Percentiles rank a stretch among this genome's conserved stretches.
Conservation (phyloP, 2,797 vertebrate genomes). For the Pithecia hirsuta region DNA sequence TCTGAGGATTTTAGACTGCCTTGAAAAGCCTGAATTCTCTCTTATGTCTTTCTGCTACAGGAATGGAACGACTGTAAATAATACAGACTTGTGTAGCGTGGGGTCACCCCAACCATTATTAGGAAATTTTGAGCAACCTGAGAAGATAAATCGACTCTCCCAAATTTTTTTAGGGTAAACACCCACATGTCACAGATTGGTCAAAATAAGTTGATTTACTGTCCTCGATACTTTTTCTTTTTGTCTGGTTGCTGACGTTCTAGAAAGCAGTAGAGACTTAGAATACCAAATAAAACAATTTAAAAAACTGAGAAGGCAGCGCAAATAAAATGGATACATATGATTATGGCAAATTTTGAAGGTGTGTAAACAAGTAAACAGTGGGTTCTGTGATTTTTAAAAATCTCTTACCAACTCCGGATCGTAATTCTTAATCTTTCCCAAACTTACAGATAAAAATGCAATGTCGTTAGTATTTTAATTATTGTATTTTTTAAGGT, state of each 20-base stretch:
- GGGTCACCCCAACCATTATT: fast-evolving
- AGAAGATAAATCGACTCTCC: background rate
- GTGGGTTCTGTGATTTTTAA: background rate
- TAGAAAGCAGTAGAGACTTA: background rate
- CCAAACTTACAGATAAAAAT: background rate
- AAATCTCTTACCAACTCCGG: background rate
- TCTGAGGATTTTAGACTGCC: background rate
- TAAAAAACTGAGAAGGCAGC: background rate
- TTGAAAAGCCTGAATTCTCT: background rate
- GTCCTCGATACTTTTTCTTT: too few relatives aligned
- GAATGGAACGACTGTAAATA: background rate
- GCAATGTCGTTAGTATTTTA: background rate
- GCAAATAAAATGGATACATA: background rate
- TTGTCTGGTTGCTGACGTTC: background rate
- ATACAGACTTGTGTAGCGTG: fast-evolving
- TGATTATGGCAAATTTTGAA: background rate
- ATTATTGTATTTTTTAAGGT: background rate
- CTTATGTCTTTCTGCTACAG: fast-evolving
- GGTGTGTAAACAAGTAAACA: background rate
- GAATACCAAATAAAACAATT: background rate
- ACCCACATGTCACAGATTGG: fast-evolving
- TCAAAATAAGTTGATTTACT: background rate
- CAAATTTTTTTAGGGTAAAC: background rate
- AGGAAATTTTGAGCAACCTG: background rate
- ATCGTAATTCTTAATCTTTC: background rate